Evolutionary conservation across 2,888 invertebrate species (phyloP).

Genomic region (Formica aserva): DNA sequence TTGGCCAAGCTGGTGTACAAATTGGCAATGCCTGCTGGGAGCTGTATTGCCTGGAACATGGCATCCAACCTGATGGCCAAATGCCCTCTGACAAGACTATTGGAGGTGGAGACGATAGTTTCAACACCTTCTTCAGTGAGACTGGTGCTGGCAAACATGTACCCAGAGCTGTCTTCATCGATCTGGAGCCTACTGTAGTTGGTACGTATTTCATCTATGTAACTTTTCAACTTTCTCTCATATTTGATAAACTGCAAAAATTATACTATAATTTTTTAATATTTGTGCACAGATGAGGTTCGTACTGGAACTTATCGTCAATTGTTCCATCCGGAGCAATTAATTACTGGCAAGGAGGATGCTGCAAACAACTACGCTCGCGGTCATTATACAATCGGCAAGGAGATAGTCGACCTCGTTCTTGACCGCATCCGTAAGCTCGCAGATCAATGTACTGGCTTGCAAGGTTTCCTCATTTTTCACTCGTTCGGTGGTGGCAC

Average conservation of each 20-base stretch:
- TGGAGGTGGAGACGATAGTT: constrained; percentile 96
- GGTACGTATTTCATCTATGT: constrained; percentile 83
- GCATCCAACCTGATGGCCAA: constrained; percentile 97
- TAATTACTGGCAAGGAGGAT: constrained; percentile 98
- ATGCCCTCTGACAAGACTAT: constrained; percentile 98
- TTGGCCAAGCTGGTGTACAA: constrained; percentile 95
- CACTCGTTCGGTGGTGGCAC: constrained; percentile 98
- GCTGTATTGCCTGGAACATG: constrained; percentile 95
- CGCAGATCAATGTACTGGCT: constrained; percentile 96
- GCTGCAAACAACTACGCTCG: constrained; percentile 99
- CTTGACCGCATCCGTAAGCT: constrained; percentile 95
- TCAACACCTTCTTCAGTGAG: constrained; percentile 98
- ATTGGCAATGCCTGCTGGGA: constrained; percentile 97
- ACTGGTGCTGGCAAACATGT: constrained; percentile 99
- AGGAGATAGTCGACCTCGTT: constrained; percentile 96
- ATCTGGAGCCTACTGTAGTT: constrained; percentile 98
- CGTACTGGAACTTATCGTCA: constrained; percentile 97
- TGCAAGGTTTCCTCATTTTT: constrained; percentile 97
- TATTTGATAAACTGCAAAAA: background rate
- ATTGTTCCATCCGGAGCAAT: constrained; percentile 98
- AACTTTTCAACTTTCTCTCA: background rate
- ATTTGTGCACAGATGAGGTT: constrained; percentile 90
- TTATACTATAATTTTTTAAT: background rate
- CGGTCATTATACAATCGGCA: constrained; percentile 99
- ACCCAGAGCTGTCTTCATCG: constrained; percentile 97